Conservation (phyloP, 2,797 vertebrate genomes). For the Loriculus beryllinus region DNA sequence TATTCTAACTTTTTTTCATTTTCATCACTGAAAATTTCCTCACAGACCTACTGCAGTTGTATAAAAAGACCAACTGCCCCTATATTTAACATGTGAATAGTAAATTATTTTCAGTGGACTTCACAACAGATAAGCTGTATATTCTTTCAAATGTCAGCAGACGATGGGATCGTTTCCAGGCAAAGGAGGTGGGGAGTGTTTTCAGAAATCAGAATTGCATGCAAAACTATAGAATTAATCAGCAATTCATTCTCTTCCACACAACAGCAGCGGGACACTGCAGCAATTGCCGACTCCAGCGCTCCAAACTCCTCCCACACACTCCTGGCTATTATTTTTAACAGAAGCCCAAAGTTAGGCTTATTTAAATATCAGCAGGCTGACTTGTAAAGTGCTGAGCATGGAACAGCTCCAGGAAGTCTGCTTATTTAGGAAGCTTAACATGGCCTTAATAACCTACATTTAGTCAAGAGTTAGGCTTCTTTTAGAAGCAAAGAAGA, state of each 20-base stretch:
- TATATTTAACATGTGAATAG: slow-evolving; percentile 83
- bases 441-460: not conserved
- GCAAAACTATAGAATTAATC: slow-evolving; percentile 88
- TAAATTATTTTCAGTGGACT: slow-evolving; percentile 88
- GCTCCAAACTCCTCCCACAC: not conserved
- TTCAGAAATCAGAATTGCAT: slow-evolving; percentile 79
- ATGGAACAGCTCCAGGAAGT: not conserved
- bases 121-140: slow-evolving; percentile 85
- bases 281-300: slow-evolving; percentile 10
- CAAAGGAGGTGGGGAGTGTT: slow-evolving; percentile 79
- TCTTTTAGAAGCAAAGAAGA: not conserved
- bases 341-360: not conserved
- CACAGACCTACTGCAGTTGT: slow-evolving; percentile 85
- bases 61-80: slow-evolving; percentile 87
- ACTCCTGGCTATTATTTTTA: not conserved
- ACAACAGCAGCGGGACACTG: not conserved
- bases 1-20: slow-evolving; percentile 86
- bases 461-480: not conserved
- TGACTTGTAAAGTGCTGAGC: not conserved
- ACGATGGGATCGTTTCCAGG: slow-evolving; percentile 72
- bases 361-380: not conserved
- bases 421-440: not conserved
- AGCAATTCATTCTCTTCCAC: slow-evolving; percentile 68
- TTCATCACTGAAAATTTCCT: slow-evolving; percentile 86
- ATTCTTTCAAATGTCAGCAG: slow-evolving; percentile 82